Evolutionary conservation across 2,797 vertebrate species (phyloP), one percentile per base, ranked within the genome.

Genomic region (Acanthornis magna): DNA sequence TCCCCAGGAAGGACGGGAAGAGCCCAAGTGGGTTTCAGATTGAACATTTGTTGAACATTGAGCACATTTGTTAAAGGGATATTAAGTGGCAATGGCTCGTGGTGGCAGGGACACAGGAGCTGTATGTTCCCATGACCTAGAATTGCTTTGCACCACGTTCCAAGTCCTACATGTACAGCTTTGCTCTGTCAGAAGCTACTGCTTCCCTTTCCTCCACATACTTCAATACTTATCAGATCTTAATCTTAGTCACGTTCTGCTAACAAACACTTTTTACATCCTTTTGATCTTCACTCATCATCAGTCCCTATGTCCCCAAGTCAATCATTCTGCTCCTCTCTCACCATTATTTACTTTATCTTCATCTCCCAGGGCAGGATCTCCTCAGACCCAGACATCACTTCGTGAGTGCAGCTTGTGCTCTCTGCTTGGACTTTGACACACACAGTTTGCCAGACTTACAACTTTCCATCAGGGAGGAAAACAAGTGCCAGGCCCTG

Each of bases 51-150:
- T 13, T 38, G 38, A 38, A 38, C 38, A 38, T 38, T 0, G 0
- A 40, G 38, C 21, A 21, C 5, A 0, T 78, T 75, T 78, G 36
- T 48, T 45, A 60, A 32, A 30, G 53, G 15, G 15, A 85, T 76
- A 9, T 5, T 5, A 63, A n/a, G 42, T 32, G 55, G 27, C n/a
- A 65, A 54, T 7, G 18, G 32, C 50, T 78, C 43, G 12, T 0
- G 1, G 72, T 19, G 22, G 48, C 55, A 75, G 22, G 36, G 32
- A 25, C 68, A 47, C 30, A 50, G 63, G 32, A 84, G 15, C 30
- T 2, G 0, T 16, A 78, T 0, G 0, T 67, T 82, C 40, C 74
- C 5, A 2, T 21, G 70, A 85, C 62, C 78, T 88, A 86, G 51
- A 91, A 82, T 0, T 48, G 63, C 55, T 91, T 42, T 90, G 38